Evolutionary conservation across 2,888 invertebrate genomes (phyloP).

Genomic region (Sphecodes monilicornis): DNA sequence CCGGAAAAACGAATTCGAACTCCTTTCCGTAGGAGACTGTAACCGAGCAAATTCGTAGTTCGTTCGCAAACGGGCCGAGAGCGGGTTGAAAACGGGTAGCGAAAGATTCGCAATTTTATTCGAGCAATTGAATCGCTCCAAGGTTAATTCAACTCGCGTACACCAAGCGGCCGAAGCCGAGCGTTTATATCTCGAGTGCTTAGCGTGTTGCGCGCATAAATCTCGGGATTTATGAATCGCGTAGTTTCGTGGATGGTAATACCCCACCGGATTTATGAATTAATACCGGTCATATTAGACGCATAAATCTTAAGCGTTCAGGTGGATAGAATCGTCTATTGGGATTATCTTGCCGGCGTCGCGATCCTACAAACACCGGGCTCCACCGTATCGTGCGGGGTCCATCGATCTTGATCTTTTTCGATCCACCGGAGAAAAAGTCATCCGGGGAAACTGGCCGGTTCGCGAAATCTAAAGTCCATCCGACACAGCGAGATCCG

Average conservation of each 20-base stretch:
- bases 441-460: background rate
- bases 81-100: constrained; percentile 30
- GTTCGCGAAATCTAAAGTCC: background rate
- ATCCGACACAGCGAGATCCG: background rate
- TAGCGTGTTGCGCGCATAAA: constrained; percentile 60
- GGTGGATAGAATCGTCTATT: constrained; percentile 65
- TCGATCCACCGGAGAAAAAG: background rate
- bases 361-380: constrained; percentile 29
- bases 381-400: constrained; percentile 38
- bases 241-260: constrained; percentile 70
- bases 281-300: constrained; percentile 72
- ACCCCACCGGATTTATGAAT: constrained; percentile 69
- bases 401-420: constrained; percentile 55
- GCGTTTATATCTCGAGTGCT: constrained; percentile 55
- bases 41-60: background rate
- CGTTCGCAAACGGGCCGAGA: constrained; percentile 23
- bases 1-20: background rate
- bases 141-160: constrained; percentile 48
- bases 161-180: constrained; percentile 26
- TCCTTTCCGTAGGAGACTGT: constrained; percentile 7
- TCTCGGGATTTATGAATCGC: constrained; percentile 71
- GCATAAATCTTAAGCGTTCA: constrained; percentile 66
- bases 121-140: constrained; percentile 54
- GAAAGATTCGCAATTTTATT: constrained; percentile 47
- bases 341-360: constrained; percentile 55